Evolutionary conservation across 2,113 vertebrate genomes (phyloP), one percentile per base, ranked within the genome.

Genomic region (Alaudala cheleensis): DNA sequence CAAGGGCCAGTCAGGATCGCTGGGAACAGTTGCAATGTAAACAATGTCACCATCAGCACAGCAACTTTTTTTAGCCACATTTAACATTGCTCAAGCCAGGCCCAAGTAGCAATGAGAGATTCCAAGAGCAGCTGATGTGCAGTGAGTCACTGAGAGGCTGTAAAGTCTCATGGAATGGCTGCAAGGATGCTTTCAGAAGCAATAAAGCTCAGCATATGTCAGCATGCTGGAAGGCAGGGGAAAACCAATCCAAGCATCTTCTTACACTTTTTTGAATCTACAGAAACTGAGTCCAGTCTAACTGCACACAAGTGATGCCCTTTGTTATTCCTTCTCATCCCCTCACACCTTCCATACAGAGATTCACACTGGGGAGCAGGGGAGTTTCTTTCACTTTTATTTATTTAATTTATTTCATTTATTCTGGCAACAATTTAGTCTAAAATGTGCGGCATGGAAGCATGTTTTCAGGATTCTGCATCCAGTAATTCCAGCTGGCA

Each of bases 111-210:
- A 29, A 13, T 65, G 50, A 90, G 62, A 90, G 78, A 54, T 28
- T 54, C 50, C n/a, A 67, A 4, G 45, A 60, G 72, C 23, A 51
- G 42, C 57, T 61, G 25, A 79, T 2, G 5, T 40, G 44, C 69
- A 37, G 33, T 65, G 86, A 82, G 74, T 79, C 81, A 39, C 74
- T 77, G 81, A 29, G 67, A 65, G 57, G 28, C 49, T 88, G 65
- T 9, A 24, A 81, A 72, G 34, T 25, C 65, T 92, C 54, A 33
- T 5, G 50, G 54, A 82, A 80, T 62, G 42, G 50, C 81, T 95
- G 57, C 62, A 61, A 87, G 81, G 89, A 16, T 89, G 25, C 37
- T 94, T 96, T 92, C 91, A 87, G 86, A 85, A 91, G 78, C 45
- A 85, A 81, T 81, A 73, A 85, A 93, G 45, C 65, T 91, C 74